Percentiles rank a stretch among this genome's conserved stretches.
These are phyloP conservation scores for Carlito syrichta DNA, from an alignment of 2,113 vertebrate genomes.

Conservation along the genomic window DNA sequence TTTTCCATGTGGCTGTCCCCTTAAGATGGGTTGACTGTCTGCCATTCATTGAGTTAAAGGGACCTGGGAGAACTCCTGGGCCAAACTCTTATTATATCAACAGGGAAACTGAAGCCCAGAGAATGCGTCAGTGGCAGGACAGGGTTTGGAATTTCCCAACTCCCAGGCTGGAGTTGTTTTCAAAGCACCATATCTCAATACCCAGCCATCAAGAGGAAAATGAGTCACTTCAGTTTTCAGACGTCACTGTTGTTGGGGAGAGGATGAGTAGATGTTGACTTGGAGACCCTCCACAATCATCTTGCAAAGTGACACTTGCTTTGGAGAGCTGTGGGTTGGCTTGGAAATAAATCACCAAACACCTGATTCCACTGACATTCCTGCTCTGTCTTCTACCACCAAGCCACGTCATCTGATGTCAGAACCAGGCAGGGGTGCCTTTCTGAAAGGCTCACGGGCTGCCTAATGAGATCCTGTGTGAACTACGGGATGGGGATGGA, in stretches of 20 bases:
- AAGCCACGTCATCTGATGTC: neutral
- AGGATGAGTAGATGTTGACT: neutral
- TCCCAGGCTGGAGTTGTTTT: neutral
- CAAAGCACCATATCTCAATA: neutral
- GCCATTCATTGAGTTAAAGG: neutral
- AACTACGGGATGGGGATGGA: neutral
- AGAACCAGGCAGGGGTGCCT: neutral
- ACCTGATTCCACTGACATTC: neutral
- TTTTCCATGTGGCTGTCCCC: neutral
- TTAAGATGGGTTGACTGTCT: neutral
- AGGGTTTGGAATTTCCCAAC: neutral
- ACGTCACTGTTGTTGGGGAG: neutral
- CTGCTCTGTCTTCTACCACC: neutral
- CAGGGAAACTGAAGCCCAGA: constrained; percentile 16
- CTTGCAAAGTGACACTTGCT: neutral
- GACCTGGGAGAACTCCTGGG: neutral
- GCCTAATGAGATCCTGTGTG: neutral
- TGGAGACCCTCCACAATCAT: constrained; percentile 9
- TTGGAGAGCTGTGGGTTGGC: neutral
- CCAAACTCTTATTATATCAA: neutral
- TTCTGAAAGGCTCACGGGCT: neutral
- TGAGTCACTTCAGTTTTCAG: constrained; percentile 29
- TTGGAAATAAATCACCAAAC: neutral
- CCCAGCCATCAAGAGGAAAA: constrained; percentile 27
- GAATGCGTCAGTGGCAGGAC: neutral